Evolutionary conservation across 2,113 vertebrate species (phyloP), one percentile per base, ranked within the genome.

Genomic region (Lipophrys pholis): DNA sequence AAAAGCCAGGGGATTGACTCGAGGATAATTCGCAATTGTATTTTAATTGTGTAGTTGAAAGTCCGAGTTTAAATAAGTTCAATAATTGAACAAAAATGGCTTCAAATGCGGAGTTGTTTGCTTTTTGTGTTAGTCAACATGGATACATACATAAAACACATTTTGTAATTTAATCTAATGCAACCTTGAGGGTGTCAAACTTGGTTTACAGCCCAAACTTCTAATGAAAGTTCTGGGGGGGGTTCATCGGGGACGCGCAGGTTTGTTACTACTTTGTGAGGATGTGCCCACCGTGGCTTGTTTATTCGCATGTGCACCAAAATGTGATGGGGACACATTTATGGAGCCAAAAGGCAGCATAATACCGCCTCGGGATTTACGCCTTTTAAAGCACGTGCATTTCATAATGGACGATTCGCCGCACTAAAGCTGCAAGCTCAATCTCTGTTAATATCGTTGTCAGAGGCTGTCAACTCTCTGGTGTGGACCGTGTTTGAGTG

Each of bases 311-410:
- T 14, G 42, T 71, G 54, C 3, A 6, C 7, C 12, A 11, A 39
- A 74, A 60, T 74, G 53, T 63, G 55, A 73, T 45, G 48, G 48
- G 38, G 64, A 82, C 55, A 80, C 35, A 55, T 85, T 66, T 58
- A 67, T 73, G 69, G 71, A 61, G 41, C 30, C 10, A 16, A 61
- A 81, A 53, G 10, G 0, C 41, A 49, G 8, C 16, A 12, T 5
- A 11, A 57, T 58, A 17, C 17, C 54, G 55, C 56, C 65, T 58
- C 59, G 67, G 68, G 42, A 73, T 58, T 63, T 48, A 72, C 0
- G 21, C 11, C 49, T 60, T 63, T 39, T n/a, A 36, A 62, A 51
- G 43, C 60, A 54, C 46, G 52, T 71, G 41, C 52, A 64, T 72
- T 82, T 56, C 63, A 82, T 69, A 61, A 69, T 21, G 14, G 41